Evolutionary conservation across 1,140 invertebrate species (phyloP), one percentile per base, ranked within the genome.

Genomic region (Anoplophora glabripennis): DNA sequence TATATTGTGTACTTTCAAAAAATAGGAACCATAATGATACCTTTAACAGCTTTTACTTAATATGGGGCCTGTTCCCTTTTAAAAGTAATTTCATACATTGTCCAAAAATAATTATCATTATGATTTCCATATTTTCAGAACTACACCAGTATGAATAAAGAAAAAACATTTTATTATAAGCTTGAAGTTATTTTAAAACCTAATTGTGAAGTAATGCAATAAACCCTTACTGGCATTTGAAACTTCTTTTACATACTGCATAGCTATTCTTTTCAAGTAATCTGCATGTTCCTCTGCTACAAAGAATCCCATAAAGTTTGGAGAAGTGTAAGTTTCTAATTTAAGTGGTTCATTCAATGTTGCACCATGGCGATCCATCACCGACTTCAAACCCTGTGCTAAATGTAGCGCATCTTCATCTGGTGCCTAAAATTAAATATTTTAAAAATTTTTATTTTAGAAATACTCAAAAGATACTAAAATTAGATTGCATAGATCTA

Each of bases 271-370:
- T 72, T 89, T 90, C 14, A 93, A 76, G 73, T 87, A 85, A 60
- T 88, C 85, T 0, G 86, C 86, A 76, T 90, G 85, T 63, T 88
- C 81, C 54, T 93, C 87, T 47, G 85, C 85, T 5, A 93, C 84
- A 77, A 93, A 93, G 12, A 93, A 81, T 0, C 90, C 91, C 85
- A 93, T 91, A 72, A 92, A 93, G 75, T 93, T 93, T 15, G 84
- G 85, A 21, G 89, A 92, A 40, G 89, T 83, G 72, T 93, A 92
- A 1, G 86, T 86, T 69, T 93, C 90, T 21, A 93, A 72, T 63
- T 84, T 84, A 0, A 92, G 75, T 12, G 80, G 79, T 38, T 84
- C 82, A 64, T 79, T 79, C 37, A 86, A 71, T 42, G 81, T 77
- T 53, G 83, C 79, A 33, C 85, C 83, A 36, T 88, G 82, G 67